A percentile compares a stretch with the other conserved stretches of the same genome.
Evolutionary conservation across 2,797 vertebrate genomes (phyloP).

Genomic region (Prionace glauca): DNA sequence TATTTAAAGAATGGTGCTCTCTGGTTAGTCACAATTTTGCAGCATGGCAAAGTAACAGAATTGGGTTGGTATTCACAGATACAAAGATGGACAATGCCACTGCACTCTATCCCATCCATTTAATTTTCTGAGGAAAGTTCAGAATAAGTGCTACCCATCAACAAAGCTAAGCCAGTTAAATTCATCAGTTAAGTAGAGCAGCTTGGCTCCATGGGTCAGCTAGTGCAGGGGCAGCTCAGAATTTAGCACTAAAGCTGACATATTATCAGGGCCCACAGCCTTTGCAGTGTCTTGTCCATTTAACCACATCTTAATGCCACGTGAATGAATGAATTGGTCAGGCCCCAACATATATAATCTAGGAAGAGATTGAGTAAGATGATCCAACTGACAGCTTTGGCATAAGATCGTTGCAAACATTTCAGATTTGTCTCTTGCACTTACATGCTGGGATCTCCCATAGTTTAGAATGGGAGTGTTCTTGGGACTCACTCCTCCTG

Average conservation of each 20-base stretch:
- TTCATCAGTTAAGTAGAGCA: not conserved
- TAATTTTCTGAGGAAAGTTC: not conserved
- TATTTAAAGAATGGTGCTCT: not conserved
- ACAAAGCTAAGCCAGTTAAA: not conserved
- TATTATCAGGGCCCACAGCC: not conserved
- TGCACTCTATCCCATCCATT: not conserved
- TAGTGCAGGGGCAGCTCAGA: no score
- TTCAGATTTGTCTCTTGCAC: not conserved
- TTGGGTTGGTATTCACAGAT: not conserved
- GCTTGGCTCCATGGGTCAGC: not conserved
- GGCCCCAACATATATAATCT: not conserved
- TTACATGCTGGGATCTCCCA: not conserved
- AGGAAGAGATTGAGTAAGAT: not conserved
- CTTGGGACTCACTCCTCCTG: not conserved
- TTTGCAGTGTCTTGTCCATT: not conserved
- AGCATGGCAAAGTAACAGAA: not conserved
- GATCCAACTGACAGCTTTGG: not conserved
- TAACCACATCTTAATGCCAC: no score
- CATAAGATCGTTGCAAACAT: not conserved
- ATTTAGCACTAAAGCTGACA: no score
- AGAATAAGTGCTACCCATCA: not conserved
- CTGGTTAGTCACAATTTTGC: not conserved
- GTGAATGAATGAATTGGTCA: not conserved
- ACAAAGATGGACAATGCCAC: not conserved
- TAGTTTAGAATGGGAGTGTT: not conserved